Base-by-base conservation (phyloP, 2,797 vertebrate genomes). In the Mus caroli region DNA sequence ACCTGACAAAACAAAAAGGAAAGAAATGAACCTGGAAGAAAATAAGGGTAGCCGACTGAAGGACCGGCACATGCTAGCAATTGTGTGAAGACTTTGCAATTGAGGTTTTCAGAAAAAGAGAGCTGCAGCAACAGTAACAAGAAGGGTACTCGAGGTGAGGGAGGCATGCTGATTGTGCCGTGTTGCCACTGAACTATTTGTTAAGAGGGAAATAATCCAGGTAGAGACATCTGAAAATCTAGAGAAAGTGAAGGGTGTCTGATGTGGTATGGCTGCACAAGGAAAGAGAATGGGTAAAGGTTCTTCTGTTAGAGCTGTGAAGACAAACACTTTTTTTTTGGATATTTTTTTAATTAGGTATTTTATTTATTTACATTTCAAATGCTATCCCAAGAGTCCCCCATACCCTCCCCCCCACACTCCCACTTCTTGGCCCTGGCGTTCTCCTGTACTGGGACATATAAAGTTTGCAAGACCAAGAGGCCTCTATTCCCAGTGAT, bases 31-130 rank as follows among this genome's bases (percentile, higher is more conserved):
- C 46, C 11, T 26, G 10, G 69, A 50, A 93, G 17, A 3, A 2
- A 62, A 50, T 0, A 10, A 91, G 10, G 14, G 22, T 3, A 1
- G 24, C 22, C n/a, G 6, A n/a, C 19, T 6, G 22, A n/a, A 54
- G 22, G 19, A 11, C 40, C 0, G 34, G 40, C 0, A 26, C 2
- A 40, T 9, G 0, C 31, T 40, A 58, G 64, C 19, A 19, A 28
- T 20, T 9, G 6, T 82, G 11, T 34, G 24, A 77, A 84, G 31
- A 26, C 6, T 79, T 71, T 78, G 86, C 43, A 77, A 24, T 24
- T 31, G 64, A 85, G 46, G 13, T 50, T 15, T 87, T 93, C 2
- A 69, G 43, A 96, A 84, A 60, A 17, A 22, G 4, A 22, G 3
- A 6, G 20, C 5, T 50, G 9, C 22, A 43, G 80, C 15, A 71